phyloP scores from a whole-genome alignment of 92 coral and sea anemone species.

The Phenganax stokvisi region DNA sequence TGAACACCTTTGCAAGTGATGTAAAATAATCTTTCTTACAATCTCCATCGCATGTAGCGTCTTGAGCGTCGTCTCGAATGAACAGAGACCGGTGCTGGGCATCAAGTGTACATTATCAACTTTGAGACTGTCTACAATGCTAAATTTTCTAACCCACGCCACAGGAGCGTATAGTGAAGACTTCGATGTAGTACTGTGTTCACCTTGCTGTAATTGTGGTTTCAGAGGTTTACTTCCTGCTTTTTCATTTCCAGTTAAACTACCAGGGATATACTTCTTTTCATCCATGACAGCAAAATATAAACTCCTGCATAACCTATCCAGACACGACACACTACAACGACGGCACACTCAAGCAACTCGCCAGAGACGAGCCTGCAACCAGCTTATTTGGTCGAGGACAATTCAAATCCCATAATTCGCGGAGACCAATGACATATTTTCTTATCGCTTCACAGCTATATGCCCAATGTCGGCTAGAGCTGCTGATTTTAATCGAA shows the following conservation, averaged over 20 bases:
- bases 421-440: slow-evolving; percentile 5
- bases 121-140: slow-evolving; percentile 28
- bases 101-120: slow-evolving; percentile 35
- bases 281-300: slow-evolving; percentile 1
- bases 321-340: neutral
- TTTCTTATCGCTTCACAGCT: slow-evolving; percentile 23
- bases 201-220: slow-evolving; percentile 33
- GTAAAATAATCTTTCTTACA: slow-evolving; percentile 67
- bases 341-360: neutral
- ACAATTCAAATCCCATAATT: slow-evolving; percentile 11
- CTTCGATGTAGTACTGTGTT: slow-evolving; percentile 1
- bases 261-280: slow-evolving; percentile 15
- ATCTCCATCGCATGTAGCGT: slow-evolving; percentile 65
- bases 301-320: neutral
- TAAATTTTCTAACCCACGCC: slow-evolving; percentile 38
- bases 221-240: neutral
- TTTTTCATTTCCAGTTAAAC: slow-evolving; percentile 1
- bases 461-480: slow-evolving; percentile 17
- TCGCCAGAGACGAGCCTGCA: slow-evolving; percentile 7
- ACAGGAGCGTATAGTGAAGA: slow-evolving; percentile 18
- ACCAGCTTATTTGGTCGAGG: neutral
- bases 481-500: slow-evolving; percentile 13
- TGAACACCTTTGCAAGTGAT: slow-evolving; percentile 63
- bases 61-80: slow-evolving; percentile 62
- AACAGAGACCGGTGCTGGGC: slow-evolving; percentile 34